Conservation (phyloP, 2,797 vertebrate genomes). For the Craterocephalus amniculus region DNA sequence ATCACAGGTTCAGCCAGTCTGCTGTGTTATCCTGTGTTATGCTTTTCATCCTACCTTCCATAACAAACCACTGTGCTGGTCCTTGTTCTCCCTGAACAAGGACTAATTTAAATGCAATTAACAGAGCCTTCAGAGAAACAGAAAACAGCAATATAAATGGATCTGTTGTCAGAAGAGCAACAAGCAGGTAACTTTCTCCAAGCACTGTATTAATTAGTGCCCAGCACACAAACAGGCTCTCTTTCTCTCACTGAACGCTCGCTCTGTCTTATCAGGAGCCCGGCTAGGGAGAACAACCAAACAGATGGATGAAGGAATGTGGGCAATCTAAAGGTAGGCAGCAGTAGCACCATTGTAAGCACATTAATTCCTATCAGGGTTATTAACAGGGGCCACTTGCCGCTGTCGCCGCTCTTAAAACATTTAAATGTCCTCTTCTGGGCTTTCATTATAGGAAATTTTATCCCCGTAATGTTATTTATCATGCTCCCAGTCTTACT, state of each 20-base stretch:
- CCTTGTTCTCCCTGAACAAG: conserved; percentile 66
- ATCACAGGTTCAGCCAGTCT: conserved; percentile 33
- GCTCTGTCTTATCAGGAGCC: conserved; percentile 73
- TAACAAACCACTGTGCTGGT: conserved; percentile 61
- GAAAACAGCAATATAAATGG: conserved; percentile 80
- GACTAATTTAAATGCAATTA: conserved; percentile 85
- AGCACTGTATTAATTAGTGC: conserved; percentile 84
- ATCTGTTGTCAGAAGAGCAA: conserved; percentile 78
- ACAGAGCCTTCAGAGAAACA: conserved; percentile 68
- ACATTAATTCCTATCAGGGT: conserved; percentile 72
- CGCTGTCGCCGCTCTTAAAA: conserved; percentile 50
- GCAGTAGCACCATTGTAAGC: conserved; percentile 63
- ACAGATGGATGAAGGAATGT: conserved; percentile 70
- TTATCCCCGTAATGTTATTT: conserved; percentile 70
- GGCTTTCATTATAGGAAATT: conserved; percentile 50
- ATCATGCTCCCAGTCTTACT: conserved; percentile 59
- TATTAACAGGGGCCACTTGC: conserved; percentile 66
- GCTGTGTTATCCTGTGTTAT: conserved; percentile 14
- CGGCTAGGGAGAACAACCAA: conserved; percentile 64
- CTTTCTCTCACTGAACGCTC: conserved; percentile 67
- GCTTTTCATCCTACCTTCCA: conserved; percentile 40
- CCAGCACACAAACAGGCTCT: conserved; percentile 75
- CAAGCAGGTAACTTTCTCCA: conserved; percentile 72
- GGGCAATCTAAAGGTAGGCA: conserved; percentile 68
- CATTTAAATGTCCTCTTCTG: conserved; percentile 51